A percentile compares a stretch with the other conserved stretches of the same genome.
Evolutionary conservation across 2,888 invertebrate genomes (phyloP).

Genomic region (Nymphalis urticae): DNA sequence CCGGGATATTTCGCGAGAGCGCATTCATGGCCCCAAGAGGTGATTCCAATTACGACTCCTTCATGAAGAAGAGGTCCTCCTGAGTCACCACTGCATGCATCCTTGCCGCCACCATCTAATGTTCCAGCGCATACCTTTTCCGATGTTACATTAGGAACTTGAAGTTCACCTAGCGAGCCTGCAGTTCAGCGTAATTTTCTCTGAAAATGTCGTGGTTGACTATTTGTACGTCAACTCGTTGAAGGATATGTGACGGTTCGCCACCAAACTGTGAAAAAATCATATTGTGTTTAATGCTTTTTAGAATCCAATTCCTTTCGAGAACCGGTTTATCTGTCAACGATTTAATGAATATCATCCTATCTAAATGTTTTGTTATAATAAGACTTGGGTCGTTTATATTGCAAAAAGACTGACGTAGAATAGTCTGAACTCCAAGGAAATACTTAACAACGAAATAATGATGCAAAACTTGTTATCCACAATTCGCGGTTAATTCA

Average conservation of each 20-base stretch:
- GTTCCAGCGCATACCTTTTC: background rate
- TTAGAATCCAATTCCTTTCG: too few relatives aligned
- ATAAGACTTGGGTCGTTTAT: too few relatives aligned
- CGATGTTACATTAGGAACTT: background rate
- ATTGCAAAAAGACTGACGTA: too few relatives aligned
- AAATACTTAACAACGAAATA: too few relatives aligned
- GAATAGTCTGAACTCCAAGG: too few relatives aligned
- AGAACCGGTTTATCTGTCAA: too few relatives aligned
- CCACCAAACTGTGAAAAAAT: background rate
- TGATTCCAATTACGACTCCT: background rate
- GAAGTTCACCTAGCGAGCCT: background rate
- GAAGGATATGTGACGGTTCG: background rate
- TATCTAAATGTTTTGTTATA: too few relatives aligned
- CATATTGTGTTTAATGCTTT: background rate
- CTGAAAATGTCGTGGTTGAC: background rate
- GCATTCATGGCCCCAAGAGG: background rate
- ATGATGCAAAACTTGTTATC: too few relatives aligned
- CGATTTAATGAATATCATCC: too few relatives aligned
- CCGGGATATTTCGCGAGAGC: background rate
- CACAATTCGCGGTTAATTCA: too few relatives aligned
- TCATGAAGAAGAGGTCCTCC: background rate
- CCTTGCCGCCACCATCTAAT: background rate
- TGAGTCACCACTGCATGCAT: background rate
- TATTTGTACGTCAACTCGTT: background rate
- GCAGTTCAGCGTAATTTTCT: background rate